Evolutionary conservation across 2,113 vertebrate species (phyloP).

Genomic region (Malurus melanocephalus): DNA sequence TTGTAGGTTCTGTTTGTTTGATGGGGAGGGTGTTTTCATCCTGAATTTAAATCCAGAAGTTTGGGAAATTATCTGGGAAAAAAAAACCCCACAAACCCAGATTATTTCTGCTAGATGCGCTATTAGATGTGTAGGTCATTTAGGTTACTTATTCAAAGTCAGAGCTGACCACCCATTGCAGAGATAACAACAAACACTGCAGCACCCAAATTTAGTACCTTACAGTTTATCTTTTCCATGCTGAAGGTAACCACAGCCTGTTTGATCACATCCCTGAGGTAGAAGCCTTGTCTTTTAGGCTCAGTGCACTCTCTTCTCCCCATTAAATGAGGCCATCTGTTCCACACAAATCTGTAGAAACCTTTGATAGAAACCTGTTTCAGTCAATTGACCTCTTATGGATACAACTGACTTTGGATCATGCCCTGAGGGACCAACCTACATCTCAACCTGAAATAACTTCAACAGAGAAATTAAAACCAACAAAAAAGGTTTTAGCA

Average conservation of each 20-base stretch:
- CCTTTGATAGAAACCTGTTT: neutral
- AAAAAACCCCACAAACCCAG: rapidly evolving
- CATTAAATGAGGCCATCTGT: neutral
- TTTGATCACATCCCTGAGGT: constrained; percentile 1
- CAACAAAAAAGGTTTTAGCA: neutral
- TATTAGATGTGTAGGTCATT: neutral
- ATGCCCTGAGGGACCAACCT: neutral
- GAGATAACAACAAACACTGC: neutral
- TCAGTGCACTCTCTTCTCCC: neutral
- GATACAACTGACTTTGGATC: neutral
- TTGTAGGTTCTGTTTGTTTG: neutral
- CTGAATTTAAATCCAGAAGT: neutral
- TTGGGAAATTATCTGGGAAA: neutral
- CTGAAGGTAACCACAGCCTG: neutral
- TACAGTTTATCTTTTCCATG: neutral
- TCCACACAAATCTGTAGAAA: neutral
- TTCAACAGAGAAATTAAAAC: neutral
- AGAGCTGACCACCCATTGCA: neutral
- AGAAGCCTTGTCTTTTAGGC: neutral
- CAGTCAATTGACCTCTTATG: neutral
- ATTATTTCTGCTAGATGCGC: neutral
- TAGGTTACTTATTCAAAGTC: neutral
- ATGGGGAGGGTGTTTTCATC: neutral
- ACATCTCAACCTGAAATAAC: neutral
- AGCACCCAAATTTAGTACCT: neutral